Evolutionary conservation across 2,113 vertebrate species (phyloP).

Genomic region (Poicephalus meyeri): DNA sequence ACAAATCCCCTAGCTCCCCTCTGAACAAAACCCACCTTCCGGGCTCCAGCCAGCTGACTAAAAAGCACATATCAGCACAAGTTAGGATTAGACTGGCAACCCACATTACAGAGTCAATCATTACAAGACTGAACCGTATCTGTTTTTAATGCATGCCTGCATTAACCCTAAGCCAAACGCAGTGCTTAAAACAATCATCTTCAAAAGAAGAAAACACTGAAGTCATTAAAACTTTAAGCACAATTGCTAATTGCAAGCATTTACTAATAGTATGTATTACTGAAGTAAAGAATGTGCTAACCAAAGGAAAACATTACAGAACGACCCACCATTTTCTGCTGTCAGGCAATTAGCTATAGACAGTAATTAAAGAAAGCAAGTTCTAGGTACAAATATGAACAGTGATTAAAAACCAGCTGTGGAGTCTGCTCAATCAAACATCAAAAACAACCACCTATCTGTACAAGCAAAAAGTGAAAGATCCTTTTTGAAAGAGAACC

Average conservation of each 20-base stretch:
- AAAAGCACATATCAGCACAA: background rate
- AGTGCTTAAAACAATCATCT: background rate
- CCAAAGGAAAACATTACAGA: background rate
- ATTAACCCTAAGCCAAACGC: background rate
- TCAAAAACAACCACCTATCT: background rate
- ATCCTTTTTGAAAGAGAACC: background rate
- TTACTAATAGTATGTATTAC: background rate
- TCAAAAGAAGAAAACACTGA: background rate
- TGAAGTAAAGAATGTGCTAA: background rate
- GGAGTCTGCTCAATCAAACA: background rate
- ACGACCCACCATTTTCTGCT: background rate
- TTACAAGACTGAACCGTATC: background rate
- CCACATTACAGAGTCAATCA: background rate
- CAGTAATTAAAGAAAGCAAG: background rate
- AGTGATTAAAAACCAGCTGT: background rate
- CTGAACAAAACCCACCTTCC: background rate
- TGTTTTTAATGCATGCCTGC: background rate
- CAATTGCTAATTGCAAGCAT: background rate
- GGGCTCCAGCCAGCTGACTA: background rate
- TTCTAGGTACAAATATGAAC: background rate
- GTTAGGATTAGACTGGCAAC: background rate
- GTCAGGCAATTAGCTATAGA: background rate
- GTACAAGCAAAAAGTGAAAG: background rate
- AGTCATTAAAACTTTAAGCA: background rate
- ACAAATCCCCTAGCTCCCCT: background rate